phyloP scores from a whole-genome alignment of 2,888 invertebrate species.

The Pseudanteris insignis region DNA sequence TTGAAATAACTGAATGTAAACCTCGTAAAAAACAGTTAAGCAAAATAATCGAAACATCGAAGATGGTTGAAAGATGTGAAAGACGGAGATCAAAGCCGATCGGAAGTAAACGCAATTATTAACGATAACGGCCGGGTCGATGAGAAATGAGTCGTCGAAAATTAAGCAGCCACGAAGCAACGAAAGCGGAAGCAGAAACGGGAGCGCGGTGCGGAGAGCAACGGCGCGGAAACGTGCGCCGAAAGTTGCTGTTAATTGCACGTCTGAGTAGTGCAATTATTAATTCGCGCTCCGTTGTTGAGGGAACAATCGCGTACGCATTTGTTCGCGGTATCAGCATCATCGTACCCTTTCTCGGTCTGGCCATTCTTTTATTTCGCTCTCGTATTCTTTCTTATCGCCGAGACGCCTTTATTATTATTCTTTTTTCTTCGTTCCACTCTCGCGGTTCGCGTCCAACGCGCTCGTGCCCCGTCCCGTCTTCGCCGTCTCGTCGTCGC shows the following conservation, averaged over 20 bases:
- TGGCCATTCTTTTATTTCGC: slow-evolving; percentile 13
- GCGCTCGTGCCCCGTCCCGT: slow-evolving; percentile 16
- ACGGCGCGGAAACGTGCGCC: slow-evolving; percentile 28
- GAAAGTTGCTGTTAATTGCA: slow-evolving; percentile 27
- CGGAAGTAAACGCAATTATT: no score
- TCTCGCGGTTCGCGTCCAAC: slow-evolving; percentile 18
- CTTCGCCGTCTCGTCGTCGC: slow-evolving; percentile 13
- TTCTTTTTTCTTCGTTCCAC: slow-evolving; percentile 25
- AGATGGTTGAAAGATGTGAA: no score
- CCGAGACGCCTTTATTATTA: slow-evolving; percentile 24
- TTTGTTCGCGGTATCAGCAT: slow-evolving; percentile 33
- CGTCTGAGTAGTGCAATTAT: slow-evolving; percentile 20
- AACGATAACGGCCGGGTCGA: no score
- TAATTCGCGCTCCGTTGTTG: slow-evolving; percentile 30
- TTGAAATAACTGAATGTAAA: no score
- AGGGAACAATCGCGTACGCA: slow-evolving; percentile 29
- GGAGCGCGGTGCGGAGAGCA: slow-evolving; percentile 15
- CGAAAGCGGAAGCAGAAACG: slow-evolving; percentile 9
- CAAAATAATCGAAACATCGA: no score
- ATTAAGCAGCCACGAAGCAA: no score
- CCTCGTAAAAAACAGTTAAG: no score
- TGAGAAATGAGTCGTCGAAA: no score
- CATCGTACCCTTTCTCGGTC: slow-evolving; percentile 21
- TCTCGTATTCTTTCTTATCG: slow-evolving; percentile 15
- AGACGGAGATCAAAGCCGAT: no score